A percentile compares a stretch with the other conserved stretches of the same genome.
Conservation (phyloP, 2,888 invertebrate genomes). For the Eugnorisma glareosa region DNA sequence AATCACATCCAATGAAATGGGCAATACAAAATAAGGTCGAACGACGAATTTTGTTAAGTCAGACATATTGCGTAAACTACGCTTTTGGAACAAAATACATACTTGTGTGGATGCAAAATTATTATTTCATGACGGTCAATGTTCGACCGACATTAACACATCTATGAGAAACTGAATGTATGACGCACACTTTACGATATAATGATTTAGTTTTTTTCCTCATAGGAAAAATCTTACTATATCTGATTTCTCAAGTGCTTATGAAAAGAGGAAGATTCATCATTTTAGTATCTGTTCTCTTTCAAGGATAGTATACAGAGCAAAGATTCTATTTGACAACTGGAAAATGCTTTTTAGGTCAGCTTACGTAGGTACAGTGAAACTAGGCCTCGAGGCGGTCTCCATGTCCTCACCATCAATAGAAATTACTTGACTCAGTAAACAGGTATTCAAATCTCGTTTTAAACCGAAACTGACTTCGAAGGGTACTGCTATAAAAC, state of each 20-base stretch:
- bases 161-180: background rate
- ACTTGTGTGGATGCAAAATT: background rate
- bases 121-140: background rate
- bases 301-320: background rate
- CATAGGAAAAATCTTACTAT: background rate
- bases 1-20: background rate
- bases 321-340: too few relatives aligned
- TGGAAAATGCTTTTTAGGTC: background rate
- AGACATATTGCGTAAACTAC: background rate
- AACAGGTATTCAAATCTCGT: background rate
- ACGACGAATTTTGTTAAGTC: background rate
- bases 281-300: background rate
- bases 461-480: background rate
- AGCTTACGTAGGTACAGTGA: background rate
- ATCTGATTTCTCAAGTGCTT: background rate
- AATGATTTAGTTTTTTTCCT: background rate
- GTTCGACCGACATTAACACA: background rate
- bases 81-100: background rate
- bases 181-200: background rate
- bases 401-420: background rate
- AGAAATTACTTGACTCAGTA: too few relatives aligned
- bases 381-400: background rate
- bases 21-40: background rate
- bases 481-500: background rate
- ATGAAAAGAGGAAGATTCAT: background rate